Base-by-base conservation (phyloP, 1,140 invertebrate genomes). In the Drosophila navojoa region DNA sequence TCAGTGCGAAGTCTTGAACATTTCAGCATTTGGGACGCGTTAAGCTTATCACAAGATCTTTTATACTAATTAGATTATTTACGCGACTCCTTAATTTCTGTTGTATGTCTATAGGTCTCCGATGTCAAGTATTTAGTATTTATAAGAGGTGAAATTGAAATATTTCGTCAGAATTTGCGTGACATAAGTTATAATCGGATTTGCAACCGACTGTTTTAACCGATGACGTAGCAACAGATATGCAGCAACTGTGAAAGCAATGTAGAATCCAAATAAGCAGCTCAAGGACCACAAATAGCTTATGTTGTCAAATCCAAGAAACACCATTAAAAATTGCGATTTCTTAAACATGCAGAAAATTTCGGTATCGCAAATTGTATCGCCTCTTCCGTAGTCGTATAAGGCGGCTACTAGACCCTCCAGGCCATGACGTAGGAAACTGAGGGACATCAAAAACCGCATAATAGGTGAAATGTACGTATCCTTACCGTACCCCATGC, bases 391-490 rank as follows among this genome's bases (percentile, higher is more conserved):
- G 42, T 94, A 94, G 0, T 96, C 96, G 80, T 97, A 98, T 9
- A 98, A 95, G 0, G 96, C 94, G 3, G 95, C 94, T 0, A 97
- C 94, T 0, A 97, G 93, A 2, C 95, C 96, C 90, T 98, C 97
- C 38, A 98, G 93, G 0, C 93, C 93, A 74, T 94, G 94, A 42
- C 97, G 94, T 53, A 98, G 93, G 90, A 96, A 98, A 72, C 97
- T 98, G n/a, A 95, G 93, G 76, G 96, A 95, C 93, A 98, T 96
- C 0, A 96, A 93, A 77, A 97, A 92, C 61, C 94, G 92, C 86
- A 95, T 94, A 67, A 96, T 93, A 0, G 95, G 92, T 0, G 95
- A 92, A 60, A 96, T 92, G 3, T 94, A 93, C 5, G 92, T 92
- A 0, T 92, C 81, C 49, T 94, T 94, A 1, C 94, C 94, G 53